Evolutionary conservation across 1,140 invertebrate genomes (phyloP).

Genomic region (Anthonomus grandis): DNA sequence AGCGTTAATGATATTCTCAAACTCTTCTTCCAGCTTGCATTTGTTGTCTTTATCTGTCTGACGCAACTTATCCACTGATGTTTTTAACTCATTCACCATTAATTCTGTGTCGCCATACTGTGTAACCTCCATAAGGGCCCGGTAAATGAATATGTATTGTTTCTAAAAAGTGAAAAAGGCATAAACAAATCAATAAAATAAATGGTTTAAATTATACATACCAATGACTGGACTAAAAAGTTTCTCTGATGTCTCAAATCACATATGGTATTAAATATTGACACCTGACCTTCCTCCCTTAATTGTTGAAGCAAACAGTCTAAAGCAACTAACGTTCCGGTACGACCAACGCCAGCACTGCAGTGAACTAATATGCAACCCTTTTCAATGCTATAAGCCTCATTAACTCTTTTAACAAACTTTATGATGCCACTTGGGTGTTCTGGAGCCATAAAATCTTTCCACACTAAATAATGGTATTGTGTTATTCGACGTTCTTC

Average conservation of each 20-base stretch:
- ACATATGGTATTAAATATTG: slow-evolving; percentile 87
- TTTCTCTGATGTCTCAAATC: slow-evolving; percentile 86
- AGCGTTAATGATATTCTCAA: slow-evolving; percentile 79
- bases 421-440: slow-evolving; percentile 86
- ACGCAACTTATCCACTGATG: slow-evolving; percentile 66
- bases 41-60: slow-evolving; percentile 63
- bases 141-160: slow-evolving; percentile 97
- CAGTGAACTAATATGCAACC: slow-evolving; percentile 88
- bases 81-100: slow-evolving; percentile 65
- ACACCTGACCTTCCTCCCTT: slow-evolving; percentile 73
- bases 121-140: slow-evolving; percentile 87
- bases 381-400: slow-evolving; percentile 77
- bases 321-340: slow-evolving; percentile 85
- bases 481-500: slow-evolving; percentile 77
- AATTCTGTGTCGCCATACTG: slow-evolving; percentile 94
- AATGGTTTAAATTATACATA: slow-evolving; percentile 48
- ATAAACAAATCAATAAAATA: slow-evolving; percentile 10
- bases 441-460: slow-evolving; percentile 90
- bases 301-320: slow-evolving; percentile 86
- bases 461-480: slow-evolving; percentile 94
- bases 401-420: slow-evolving; percentile 86
- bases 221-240: slow-evolving; percentile 88
- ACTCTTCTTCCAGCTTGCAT: slow-evolving; percentile 76
- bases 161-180: slow-evolving; percentile 59
- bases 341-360: slow-evolving; percentile 88